These are phyloP conservation scores for Antrozous pallidus DNA, from an alignment of 2,797 vertebrate species.

Conservation along the genomic window DNA sequence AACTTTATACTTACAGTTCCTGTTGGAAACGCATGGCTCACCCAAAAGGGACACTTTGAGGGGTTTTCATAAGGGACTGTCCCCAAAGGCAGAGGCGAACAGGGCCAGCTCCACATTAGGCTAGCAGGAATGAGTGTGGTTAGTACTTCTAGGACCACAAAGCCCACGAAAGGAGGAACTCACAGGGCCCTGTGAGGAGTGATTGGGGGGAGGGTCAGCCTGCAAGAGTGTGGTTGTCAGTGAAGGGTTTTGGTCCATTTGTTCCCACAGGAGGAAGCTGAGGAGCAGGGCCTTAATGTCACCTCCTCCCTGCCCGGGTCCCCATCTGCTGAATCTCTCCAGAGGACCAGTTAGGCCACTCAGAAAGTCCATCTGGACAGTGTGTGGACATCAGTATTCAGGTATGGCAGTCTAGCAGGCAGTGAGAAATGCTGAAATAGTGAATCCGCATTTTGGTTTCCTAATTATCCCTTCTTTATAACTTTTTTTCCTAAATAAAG, in stretches of 20 bases:
- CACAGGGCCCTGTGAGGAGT: rapidly evolving
- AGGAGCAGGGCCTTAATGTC: too few relatives aligned
- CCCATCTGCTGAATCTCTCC: rapidly evolving
- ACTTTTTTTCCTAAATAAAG: too few relatives aligned
- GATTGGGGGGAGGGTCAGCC: rapidly evolving
- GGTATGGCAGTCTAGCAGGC: rapidly evolving
- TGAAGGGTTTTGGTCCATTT: rapidly evolving
- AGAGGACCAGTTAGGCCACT: rapidly evolving
- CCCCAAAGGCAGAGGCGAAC: rapidly evolving
- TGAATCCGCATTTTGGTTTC: rapidly evolving
- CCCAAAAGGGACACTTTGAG: rapidly evolving
- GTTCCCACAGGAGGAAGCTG: background rate
- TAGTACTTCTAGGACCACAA: rapidly evolving
- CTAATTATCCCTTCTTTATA: background rate
- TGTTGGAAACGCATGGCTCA: rapidly evolving
- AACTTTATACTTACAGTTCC: background rate
- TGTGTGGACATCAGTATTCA: rapidly evolving
- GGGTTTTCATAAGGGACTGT: background rate
- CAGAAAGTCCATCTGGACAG: rapidly evolving
- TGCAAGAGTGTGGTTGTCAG: too few relatives aligned
- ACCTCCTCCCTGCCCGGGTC: rapidly evolving
- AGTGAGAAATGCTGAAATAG: rapidly evolving
- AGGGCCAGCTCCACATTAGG: rapidly evolving
- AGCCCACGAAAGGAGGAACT: rapidly evolving
- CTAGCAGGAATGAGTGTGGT: background rate